Conservation (phyloP, 2,113 vertebrate species). For the Egretta garzetta region DNA sequence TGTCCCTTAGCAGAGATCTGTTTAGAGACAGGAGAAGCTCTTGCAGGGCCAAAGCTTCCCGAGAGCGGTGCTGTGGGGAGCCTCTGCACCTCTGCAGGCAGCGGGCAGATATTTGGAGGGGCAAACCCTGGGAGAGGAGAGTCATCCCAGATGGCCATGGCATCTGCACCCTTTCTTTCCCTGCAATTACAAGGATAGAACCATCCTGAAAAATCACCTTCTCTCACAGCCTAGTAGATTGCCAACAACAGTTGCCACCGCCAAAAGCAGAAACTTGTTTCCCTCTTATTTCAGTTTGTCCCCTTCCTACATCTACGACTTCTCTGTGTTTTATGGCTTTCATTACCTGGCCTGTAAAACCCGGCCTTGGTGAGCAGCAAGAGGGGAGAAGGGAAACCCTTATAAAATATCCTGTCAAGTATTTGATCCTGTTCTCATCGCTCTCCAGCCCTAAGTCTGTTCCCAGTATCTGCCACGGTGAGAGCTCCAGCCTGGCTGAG, state of each 20-base stretch:
- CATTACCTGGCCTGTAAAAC: not conserved
- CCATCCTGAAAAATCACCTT: not conserved
- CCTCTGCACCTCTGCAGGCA: not conserved
- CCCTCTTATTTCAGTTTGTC: not conserved
- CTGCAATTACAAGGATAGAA: not conserved
- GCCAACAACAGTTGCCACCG: not conserved
- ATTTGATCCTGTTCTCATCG: accelerated
- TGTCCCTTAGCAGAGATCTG: not conserved
- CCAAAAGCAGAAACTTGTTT: not conserved
- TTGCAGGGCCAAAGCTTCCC: not conserved
- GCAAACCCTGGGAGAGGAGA: not conserved
- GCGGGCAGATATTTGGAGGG: not conserved
- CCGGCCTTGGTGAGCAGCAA: not conserved
- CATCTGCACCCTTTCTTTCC: not conserved
- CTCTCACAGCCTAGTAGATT: not conserved
- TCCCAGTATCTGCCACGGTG: accelerated
- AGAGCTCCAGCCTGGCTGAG: not conserved
- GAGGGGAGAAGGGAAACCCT: not conserved
- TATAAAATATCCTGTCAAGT: not conserved
- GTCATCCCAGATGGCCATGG: too few species aligned
- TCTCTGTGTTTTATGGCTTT: not conserved
- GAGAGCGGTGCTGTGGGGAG: not conserved
- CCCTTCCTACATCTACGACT: not conserved
- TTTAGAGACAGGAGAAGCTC: not conserved
- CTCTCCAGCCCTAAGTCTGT: not conserved